phyloP scores from a whole-genome alignment of 2,888 invertebrate species.

The Caenorhabditis sp. region DNA sequence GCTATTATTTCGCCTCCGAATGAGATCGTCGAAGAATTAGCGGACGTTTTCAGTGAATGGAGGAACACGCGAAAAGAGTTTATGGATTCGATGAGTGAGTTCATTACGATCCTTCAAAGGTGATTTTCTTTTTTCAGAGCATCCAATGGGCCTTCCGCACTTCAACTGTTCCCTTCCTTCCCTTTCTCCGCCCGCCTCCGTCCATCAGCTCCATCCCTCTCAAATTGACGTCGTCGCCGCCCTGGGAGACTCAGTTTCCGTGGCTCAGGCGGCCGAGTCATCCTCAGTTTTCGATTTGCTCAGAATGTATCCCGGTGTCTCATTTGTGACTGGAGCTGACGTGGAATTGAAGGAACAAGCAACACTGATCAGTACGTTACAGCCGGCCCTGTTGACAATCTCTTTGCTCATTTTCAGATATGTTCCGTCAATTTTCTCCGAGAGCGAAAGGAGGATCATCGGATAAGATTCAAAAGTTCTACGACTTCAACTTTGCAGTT shows the following conservation, averaged over 20 bases:
- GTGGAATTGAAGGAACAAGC: slow-evolving; percentile 36
- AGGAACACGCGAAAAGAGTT: slow-evolving; percentile 9
- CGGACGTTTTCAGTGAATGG: slow-evolving; percentile 30
- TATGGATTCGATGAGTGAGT: slow-evolving; percentile 30
- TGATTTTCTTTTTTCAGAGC: slow-evolving; percentile 14
- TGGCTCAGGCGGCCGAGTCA: slow-evolving; percentile 53
- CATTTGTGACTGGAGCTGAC: slow-evolving; percentile 56
- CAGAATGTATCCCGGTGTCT: slow-evolving; percentile 41
- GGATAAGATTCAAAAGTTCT: slow-evolving; percentile 22
- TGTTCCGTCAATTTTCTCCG: slow-evolving; percentile 50
- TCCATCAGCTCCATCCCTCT: slow-evolving; percentile 56
- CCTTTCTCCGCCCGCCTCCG: neutral
- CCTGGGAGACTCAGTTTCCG: slow-evolving; percentile 60
- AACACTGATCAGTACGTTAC: slow-evolving; percentile 52
- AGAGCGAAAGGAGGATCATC: slow-evolving; percentile 39
- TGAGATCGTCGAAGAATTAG: slow-evolving; percentile 5
- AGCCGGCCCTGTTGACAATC: neutral
- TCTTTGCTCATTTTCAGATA: slow-evolving; percentile 31
- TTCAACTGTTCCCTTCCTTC: slow-evolving; percentile 20
- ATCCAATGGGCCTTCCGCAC: slow-evolving; percentile 41
- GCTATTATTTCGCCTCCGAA: slow-evolving; percentile 30
- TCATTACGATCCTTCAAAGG: neutral
- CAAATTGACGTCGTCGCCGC: slow-evolving; percentile 53
- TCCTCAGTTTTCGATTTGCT: slow-evolving; percentile 29
- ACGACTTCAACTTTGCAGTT: slow-evolving; percentile 50